Conservation (phyloP, 2,113 vertebrate genomes). For the Antechinus flavipes region DNA sequence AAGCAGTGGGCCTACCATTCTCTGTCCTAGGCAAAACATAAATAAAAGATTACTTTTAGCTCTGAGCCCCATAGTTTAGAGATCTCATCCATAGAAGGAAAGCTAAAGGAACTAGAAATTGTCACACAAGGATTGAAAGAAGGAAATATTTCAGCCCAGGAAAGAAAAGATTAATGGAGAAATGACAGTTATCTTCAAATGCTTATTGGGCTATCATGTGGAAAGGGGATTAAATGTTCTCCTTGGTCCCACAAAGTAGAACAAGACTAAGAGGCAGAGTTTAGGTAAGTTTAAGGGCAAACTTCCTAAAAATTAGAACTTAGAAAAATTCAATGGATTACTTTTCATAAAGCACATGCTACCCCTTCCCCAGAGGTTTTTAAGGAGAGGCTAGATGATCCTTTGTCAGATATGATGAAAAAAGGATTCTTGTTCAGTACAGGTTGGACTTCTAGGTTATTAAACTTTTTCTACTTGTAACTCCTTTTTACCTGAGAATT, state of each 20-base stretch:
- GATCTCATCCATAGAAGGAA: not conserved
- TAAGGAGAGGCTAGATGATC: not conserved
- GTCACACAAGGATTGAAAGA: not conserved
- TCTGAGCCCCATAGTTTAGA: not conserved
- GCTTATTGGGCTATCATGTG: not conserved
- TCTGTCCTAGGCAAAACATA: not conserved
- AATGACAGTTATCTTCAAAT: not conserved
- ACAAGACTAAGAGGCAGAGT: not conserved
- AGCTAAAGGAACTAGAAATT: not conserved
- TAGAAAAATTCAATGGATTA: not conserved
- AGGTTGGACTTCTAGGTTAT: not conserved
- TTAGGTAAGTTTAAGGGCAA: not conserved
- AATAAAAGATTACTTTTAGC: not conserved
- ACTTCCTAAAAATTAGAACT: not conserved
- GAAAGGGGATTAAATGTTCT: not conserved
- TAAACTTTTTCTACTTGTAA: no score
- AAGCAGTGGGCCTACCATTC: not conserved
- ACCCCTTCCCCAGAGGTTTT: not conserved
- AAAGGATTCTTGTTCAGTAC: not conserved
- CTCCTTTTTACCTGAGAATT: no score
- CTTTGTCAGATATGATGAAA: not conserved
- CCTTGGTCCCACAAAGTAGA: not conserved
- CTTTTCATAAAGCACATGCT: not conserved
- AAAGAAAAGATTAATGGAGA: not conserved
- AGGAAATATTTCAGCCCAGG: not conserved